Evolutionary conservation across 2,797 vertebrate genomes (phyloP).

Genomic region (Potorous gilbertii): DNA sequence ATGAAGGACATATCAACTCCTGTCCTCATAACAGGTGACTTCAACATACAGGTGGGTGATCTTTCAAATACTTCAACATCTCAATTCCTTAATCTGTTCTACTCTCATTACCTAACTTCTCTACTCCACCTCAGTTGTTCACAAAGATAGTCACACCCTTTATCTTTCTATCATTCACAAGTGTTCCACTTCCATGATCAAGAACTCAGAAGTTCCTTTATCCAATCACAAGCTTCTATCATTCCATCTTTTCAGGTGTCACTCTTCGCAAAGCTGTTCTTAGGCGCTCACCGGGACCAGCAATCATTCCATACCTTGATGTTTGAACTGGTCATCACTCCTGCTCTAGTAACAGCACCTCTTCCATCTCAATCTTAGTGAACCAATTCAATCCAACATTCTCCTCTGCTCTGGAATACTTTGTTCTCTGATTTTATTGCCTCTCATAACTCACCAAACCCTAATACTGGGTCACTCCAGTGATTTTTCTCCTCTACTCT

Average conservation of each 20-base stretch:
- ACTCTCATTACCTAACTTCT: not conserved
- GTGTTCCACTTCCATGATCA: not conserved
- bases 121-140: not conserved
- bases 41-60: not conserved
- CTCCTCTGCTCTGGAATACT: not conserved
- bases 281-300: not conserved
- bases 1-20: not conserved
- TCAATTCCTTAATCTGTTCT: not conserved
- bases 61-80: not conserved
- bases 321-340: not conserved
- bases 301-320: not conserved
- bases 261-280: not conserved
- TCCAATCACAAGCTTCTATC: not conserved
- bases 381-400: not conserved
- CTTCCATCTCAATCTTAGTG: not conserved
- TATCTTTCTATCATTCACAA: not conserved
- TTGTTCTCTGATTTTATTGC: not conserved
- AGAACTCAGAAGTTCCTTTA: not conserved
- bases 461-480: not conserved
- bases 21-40: not conserved
- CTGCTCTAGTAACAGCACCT: not conserved
- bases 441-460: not conserved
- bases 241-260: not conserved
- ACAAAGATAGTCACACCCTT: not conserved
- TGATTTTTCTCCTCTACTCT: not conserved